Conservation (phyloP, 2,888 invertebrate genomes). For the Octonoba sinensis region DNA sequence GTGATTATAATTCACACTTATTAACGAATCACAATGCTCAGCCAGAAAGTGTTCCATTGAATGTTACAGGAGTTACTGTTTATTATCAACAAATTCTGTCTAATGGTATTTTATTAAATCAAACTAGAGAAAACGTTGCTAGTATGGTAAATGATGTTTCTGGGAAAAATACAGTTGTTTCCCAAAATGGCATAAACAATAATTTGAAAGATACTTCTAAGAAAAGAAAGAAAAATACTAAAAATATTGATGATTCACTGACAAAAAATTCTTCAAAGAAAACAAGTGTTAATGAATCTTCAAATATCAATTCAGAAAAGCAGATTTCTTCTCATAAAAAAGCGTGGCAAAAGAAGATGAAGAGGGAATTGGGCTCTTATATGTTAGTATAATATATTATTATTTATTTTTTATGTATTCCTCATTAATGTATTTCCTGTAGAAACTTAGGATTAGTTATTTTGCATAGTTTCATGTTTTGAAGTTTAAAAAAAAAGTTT, state of each 20-base stretch:
- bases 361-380: slow-evolving; percentile 60
- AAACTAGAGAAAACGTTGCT: neutral
- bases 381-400: slow-evolving; percentile 57
- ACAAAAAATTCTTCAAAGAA: slow-evolving; percentile 17
- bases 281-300: slow-evolving; percentile 9
- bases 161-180: neutral
- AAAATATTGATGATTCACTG: slow-evolving; percentile 10
- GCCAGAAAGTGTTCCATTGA: slow-evolving; percentile 15
- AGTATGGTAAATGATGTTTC: neutral
- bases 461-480: too few species aligned
- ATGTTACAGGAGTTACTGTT: slow-evolving; percentile 4
- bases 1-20: slow-evolving; percentile 71
- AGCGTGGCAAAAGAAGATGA: slow-evolving; percentile 62
- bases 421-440: too few species aligned
- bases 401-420: too few species aligned
- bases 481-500: too few species aligned
- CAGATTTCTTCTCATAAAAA: slow-evolving; percentile 52
- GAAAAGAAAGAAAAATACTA: slow-evolving; percentile 15
- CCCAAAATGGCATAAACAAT: slow-evolving; percentile 5
- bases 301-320: slow-evolving; percentile 10
- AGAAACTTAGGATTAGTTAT: too few species aligned
- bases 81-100: slow-evolving; percentile 20
- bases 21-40: slow-evolving; percentile 66
- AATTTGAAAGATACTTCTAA: slow-evolving; percentile 18
- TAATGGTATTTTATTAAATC: slow-evolving; percentile 11